Percentiles rank a stretch among this genome's conserved stretches.
Conservation (phyloP, 2,888 invertebrate species). For the Acrobasis suavella region DNA sequence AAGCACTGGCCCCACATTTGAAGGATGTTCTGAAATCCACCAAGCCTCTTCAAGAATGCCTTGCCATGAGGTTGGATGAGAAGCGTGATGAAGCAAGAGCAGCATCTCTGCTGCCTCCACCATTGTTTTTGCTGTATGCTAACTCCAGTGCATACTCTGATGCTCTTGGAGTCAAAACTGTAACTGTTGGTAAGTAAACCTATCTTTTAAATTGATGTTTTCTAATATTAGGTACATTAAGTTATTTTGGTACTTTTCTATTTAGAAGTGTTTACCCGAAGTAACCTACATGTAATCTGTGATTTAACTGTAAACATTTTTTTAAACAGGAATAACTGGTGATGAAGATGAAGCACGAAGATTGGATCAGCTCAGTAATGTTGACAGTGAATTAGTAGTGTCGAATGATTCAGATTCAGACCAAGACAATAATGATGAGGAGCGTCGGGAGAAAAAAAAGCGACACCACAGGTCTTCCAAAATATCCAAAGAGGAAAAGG, state of each 20-base stretch:
- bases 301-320: neutral
- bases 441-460: conserved; percentile 82
- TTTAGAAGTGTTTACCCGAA: too few species aligned
- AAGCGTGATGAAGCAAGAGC: conserved; percentile 89
- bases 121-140: conserved; percentile 93
- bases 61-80: conserved; percentile 90
- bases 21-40: conserved; percentile 85
- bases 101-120: conserved; percentile 89
- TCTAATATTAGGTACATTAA: too few species aligned
- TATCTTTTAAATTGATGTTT: too few species aligned
- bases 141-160: conserved; percentile 92
- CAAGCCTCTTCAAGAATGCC: conserved; percentile 93
- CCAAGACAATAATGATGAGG: conserved; percentile 83
- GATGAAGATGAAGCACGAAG: conserved; percentile 87
- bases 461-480: conserved; percentile 84
- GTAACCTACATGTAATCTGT: too few species aligned
- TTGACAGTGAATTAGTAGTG: conserved; percentile 78
- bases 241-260: too few species aligned
- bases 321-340: conserved; percentile 78
- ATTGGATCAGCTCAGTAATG: conserved; percentile 78
- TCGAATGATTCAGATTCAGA: conserved; percentile 87
- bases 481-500: conserved; percentile 84
- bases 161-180: conserved; percentile 83
- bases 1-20: conserved; percentile 91
- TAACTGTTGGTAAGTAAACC: conserved; percentile 65